These are phyloP conservation scores for Peucedramus taeniatus DNA, from an alignment of 2,113 vertebrate species.

Conservation along the genomic window DNA sequence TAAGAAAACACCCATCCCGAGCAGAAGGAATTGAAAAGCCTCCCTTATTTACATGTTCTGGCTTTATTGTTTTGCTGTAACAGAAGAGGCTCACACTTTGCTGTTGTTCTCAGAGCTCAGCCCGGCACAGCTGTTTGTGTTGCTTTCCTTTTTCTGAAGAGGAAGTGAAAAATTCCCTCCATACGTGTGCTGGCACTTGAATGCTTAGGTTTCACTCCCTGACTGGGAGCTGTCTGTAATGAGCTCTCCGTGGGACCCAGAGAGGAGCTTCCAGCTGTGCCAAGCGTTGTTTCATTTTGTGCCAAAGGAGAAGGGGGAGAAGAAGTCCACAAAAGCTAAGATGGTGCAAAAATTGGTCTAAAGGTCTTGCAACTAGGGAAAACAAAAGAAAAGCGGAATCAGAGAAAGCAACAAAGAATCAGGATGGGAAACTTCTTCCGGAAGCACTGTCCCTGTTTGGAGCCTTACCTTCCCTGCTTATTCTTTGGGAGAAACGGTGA, in stretches of 20 bases:
- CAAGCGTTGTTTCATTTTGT: not conserved
- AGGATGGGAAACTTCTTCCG: constrained; percentile 69
- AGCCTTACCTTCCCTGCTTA: constrained; percentile 39
- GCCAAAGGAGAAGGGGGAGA: not conserved
- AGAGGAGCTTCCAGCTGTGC: not conserved
- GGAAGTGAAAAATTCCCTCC: constrained; percentile 47
- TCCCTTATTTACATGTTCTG: not conserved
- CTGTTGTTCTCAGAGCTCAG: not conserved
- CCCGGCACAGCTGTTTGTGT: not conserved
- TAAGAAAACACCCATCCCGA: not conserved
- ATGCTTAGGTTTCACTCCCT: not conserved
- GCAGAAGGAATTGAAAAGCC: not conserved
- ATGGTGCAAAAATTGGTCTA: not conserved
- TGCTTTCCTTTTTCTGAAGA: constrained; percentile 28
- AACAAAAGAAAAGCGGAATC: not conserved
- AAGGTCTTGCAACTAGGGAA: not conserved
- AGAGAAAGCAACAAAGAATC: not conserved
- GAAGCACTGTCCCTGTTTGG: constrained; percentile 53
- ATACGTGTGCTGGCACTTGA: not conserved
- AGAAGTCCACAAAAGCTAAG: not conserved
- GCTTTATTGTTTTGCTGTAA: not conserved
- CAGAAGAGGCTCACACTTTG: not conserved
- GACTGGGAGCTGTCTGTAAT: not conserved
- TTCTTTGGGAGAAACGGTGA: not conserved
- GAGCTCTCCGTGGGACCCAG: not conserved